Percentiles rank a stretch among this genome's conserved stretches.
Evolutionary conservation across 37 sponge, comb jelly and placozoan genomes (phyloP).

Genomic region (Cladorhizidae sp.): DNA sequence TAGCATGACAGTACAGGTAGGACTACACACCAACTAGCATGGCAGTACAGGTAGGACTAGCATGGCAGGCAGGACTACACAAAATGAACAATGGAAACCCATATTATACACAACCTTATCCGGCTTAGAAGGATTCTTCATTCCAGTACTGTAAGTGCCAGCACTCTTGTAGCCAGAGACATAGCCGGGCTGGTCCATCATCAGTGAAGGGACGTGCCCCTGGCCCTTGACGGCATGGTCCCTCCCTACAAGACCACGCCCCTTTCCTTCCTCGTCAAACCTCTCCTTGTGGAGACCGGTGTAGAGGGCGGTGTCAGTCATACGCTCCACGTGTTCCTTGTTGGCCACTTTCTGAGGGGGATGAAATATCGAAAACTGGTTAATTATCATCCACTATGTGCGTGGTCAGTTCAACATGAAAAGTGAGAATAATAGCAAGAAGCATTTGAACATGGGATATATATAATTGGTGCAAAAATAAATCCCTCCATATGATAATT

Average conservation of each 20-base stretch:
- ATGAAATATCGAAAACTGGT: no score
- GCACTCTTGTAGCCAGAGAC: conserved; percentile 43
- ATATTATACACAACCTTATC: background rate
- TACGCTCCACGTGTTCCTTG: conserved; percentile 30
- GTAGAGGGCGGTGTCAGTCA: conserved; percentile 91
- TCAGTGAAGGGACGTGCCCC: conserved; percentile 23
- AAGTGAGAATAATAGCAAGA: no score
- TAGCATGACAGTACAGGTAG: no score
- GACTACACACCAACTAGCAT: no score
- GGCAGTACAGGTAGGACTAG: no score
- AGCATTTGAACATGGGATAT: no score
- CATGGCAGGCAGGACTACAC: no score
- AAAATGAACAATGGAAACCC: no score
- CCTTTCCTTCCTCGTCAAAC: conserved; percentile 90
- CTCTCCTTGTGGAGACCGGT: conserved; percentile 89
- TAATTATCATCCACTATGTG: no score
- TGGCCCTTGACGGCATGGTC: conserved; percentile 63
- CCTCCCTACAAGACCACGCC: conserved; percentile 84
- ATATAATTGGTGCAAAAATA: no score
- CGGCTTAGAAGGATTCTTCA: conserved; percentile 4
- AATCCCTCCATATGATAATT: no score
- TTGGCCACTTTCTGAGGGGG: conserved; percentile 21
- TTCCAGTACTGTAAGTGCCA: conserved; percentile 7
- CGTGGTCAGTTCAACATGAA: no score
- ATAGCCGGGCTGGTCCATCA: conserved; percentile 26